These are phyloP conservation scores for Crocallis elinguaria DNA, from an alignment of 2,888 invertebrate species.

Conservation along the genomic window DNA sequence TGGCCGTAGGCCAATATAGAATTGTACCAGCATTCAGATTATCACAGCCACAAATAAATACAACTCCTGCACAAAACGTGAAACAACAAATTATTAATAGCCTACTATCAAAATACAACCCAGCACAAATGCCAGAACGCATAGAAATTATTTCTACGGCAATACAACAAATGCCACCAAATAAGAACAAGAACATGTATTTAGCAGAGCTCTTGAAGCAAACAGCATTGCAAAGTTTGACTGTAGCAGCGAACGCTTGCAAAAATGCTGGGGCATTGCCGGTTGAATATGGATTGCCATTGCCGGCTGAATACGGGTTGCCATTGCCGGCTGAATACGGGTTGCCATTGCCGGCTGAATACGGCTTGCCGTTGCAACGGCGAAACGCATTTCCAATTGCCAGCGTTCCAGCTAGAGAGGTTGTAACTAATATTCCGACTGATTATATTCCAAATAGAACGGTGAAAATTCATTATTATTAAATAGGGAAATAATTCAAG, in stretches of 20 bases:
- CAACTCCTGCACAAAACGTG: neutral
- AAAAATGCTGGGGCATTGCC: constrained; percentile 13
- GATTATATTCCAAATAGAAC: constrained; percentile 10
- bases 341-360: constrained; percentile 6
- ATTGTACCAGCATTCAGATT: constrained; percentile 6
- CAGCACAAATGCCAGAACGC: constrained; percentile 41
- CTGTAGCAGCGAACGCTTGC: constrained; percentile 46
- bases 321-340: constrained; percentile 6
- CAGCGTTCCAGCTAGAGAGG: constrained; percentile 7
- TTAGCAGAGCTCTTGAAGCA: constrained; percentile 52
- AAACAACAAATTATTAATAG: constrained; percentile 22
- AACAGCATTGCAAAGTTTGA: constrained; percentile 52
- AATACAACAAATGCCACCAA: constrained; percentile 44
- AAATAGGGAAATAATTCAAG: too few relatives aligned
- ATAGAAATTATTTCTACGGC: constrained; percentile 42
- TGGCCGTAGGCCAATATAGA: constrained; percentile 19
- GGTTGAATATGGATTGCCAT: too few relatives aligned
- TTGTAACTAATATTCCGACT: neutral
- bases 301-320: too few relatives aligned
- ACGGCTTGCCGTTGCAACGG: neutral
- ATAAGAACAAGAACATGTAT: constrained; percentile 38
- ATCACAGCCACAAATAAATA: neutral
- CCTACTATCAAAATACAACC: constrained; percentile 18
- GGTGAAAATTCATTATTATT: constrained; percentile 14
- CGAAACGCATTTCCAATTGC: constrained; percentile 10